Conservation (phyloP, 1,140 invertebrate genomes). For the Solenopsis invicta region DNA sequence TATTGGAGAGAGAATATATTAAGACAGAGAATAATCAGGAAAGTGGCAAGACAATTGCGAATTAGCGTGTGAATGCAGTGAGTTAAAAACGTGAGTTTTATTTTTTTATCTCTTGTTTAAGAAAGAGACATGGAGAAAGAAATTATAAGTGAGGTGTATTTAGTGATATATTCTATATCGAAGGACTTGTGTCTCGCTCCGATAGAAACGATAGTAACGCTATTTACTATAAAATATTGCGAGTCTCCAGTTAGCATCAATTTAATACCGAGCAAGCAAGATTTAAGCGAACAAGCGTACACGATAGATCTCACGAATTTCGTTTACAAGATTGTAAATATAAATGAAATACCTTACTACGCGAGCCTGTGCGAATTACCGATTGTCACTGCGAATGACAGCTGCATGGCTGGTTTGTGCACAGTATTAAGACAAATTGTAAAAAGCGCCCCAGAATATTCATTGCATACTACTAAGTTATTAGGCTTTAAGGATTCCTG, state of each 20-base stretch:
- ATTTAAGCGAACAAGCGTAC: constrained; percentile 72
- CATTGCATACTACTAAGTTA: constrained; percentile 86
- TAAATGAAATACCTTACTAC: constrained; percentile 78
- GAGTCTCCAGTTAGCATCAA: constrained; percentile 79
- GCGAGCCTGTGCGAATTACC: constrained; percentile 88
- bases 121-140: constrained; percentile 6
- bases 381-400: constrained; percentile 87
- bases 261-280: constrained; percentile 69
- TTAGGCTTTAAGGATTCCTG: constrained; percentile 93
- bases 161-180: constrained; percentile 79
- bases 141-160: constrained; percentile 83
- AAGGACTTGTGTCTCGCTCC: constrained; percentile 79
- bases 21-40: constrained; percentile 88
- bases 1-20: constrained; percentile 88
- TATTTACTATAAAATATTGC: constrained; percentile 85
- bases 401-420: constrained; percentile 91
- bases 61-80: constrained; percentile 78
- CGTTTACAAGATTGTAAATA: constrained; percentile 73
- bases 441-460: constrained; percentile 80
- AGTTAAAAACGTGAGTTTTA: background rate
- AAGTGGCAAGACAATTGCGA: constrained; percentile 88
- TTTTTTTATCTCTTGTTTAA: constrained; percentile 14
- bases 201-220: constrained; percentile 83
- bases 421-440: constrained; percentile 90
- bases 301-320: constrained; percentile 78